Evolutionary conservation across 2,888 invertebrate genomes (phyloP).

Genomic region (Zaprionus lineosus): DNA sequence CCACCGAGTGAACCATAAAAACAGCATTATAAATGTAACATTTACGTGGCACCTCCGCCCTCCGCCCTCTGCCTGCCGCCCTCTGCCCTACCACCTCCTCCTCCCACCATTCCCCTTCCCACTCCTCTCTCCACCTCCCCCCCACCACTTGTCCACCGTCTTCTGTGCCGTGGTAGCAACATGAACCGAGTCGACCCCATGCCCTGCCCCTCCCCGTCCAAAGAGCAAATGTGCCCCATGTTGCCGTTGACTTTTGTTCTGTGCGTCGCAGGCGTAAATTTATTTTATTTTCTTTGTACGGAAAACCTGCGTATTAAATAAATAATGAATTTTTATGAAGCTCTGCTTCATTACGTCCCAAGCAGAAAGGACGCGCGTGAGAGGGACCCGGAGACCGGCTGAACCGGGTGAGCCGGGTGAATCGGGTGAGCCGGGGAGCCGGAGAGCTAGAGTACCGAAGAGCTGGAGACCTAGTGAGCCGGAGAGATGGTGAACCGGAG

Average conservation of each 20-base stretch:
- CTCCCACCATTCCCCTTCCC: no score
- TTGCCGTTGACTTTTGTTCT: constrained; percentile 52
- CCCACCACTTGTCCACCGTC: no score
- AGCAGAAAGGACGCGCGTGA: no score
- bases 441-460: not conserved
- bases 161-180: no score
- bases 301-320: constrained; percentile 69
- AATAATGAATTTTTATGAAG: constrained; percentile 77
- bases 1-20: constrained; percentile 67
- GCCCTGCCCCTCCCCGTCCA: not conserved
- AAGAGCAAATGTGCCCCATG: constrained; percentile 35
- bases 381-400: no score
- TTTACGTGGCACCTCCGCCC: constrained; percentile 55
- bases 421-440: no score
- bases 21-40: constrained; percentile 74
- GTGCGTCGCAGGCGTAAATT: constrained; percentile 68
- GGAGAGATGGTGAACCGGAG: no score
- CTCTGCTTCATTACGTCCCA: constrained; percentile 68
- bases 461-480: no score
- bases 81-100: not conserved
- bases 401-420: no score
- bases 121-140: not conserved
- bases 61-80: not conserved
- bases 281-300: constrained; percentile 68
- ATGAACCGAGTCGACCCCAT: no score